Evolutionary conservation across 2,797 vertebrate genomes (phyloP), one percentile per base, ranked within the genome.

Genomic region (Carcharodon carcharias): DNA sequence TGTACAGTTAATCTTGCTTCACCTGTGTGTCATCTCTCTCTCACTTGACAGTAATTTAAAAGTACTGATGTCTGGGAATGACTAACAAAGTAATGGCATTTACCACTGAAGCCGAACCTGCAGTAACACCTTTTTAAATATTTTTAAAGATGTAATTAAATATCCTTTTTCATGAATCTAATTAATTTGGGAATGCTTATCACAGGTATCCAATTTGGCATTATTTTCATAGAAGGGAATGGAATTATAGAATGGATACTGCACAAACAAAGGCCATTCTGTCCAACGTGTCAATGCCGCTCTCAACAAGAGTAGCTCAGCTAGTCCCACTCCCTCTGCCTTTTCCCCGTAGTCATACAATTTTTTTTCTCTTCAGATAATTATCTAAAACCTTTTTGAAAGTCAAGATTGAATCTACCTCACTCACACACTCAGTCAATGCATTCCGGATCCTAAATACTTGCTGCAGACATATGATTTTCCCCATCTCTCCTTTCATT

Each of bases 21-120:
- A 3, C 26, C 0, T 65, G 89, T 63, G 6, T n/a, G 31, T 92
- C 58, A 40, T 63, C 31, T 21, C 31, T 92, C 40, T 63, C 61
- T 92, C 56, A 63, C 31, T 63, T 63, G 89, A n/a, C 89, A 63
- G 89, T n/a, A 35, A 65, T 93, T 65, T 65, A 63, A 93, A 93
- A 65, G 8, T 21, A 61, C 8, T 65, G 89, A 82, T 45, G n/a
- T 23, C 16, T 45, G 40, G 80, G 40, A 85, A 5, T 65, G 63
- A 93, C 23, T 93, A 65, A 18, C 8, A 18, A 21, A 40, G 21
- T 7, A 40, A 18, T 65, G 35, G 58, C 91, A 65, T 61, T 93
- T 14, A 26, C 7, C n/a, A 35, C 18, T 93, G 61, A 26, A 40
- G n/a, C 35, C 65, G 40, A 93, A 65, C 65, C n/a, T 9, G 61